Conservation (phyloP, 2,888 invertebrate species). For the Crossocerus cetratus region DNA sequence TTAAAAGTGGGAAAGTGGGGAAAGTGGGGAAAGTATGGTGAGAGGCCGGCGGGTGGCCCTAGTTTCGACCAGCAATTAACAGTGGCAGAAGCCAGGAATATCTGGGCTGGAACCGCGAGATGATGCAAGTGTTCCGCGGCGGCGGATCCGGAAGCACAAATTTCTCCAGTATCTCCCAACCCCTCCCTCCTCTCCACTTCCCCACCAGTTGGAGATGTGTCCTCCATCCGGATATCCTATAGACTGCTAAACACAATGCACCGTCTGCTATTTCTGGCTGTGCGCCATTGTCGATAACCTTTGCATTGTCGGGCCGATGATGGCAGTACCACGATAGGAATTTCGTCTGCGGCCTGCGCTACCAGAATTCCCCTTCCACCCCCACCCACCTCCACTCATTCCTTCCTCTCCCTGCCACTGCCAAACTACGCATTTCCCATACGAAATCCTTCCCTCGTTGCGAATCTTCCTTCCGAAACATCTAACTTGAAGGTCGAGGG, state of each 20-base stretch:
- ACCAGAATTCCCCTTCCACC: constrained; percentile 29
- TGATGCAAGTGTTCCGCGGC: constrained; percentile 36
- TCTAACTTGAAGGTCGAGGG: constrained; percentile 42
- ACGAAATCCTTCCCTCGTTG: constrained; percentile 45
- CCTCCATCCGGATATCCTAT: constrained; percentile 62
- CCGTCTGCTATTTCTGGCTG: constrained; percentile 70
- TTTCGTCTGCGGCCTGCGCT: constrained; percentile 38
- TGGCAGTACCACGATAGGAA: constrained; percentile 54
- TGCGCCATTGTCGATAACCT: constrained; percentile 71
- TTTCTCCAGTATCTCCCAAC: not conserved
- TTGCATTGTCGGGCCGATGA: constrained; percentile 62
- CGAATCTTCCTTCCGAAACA: constrained; percentile 22
- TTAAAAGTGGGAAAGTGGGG: too few species aligned
- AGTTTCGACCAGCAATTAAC: constrained; percentile 44
- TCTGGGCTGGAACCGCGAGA: constrained; percentile 39
- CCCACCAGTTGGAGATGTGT: constrained; percentile 32
- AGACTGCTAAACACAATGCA: constrained; percentile 67
- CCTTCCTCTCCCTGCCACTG: too few species aligned
- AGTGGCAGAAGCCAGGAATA: constrained; percentile 37
- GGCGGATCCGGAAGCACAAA: constrained; percentile 36
- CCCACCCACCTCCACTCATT: not conserved
- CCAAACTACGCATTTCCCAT: too few species aligned
- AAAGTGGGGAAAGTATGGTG: too few species aligned
- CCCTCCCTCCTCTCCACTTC: constrained; percentile 11
- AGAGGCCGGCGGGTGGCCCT: constrained; percentile 19